Conservation (phyloP, 2,797 vertebrate species). For the Acridotheres tristis region DNA sequence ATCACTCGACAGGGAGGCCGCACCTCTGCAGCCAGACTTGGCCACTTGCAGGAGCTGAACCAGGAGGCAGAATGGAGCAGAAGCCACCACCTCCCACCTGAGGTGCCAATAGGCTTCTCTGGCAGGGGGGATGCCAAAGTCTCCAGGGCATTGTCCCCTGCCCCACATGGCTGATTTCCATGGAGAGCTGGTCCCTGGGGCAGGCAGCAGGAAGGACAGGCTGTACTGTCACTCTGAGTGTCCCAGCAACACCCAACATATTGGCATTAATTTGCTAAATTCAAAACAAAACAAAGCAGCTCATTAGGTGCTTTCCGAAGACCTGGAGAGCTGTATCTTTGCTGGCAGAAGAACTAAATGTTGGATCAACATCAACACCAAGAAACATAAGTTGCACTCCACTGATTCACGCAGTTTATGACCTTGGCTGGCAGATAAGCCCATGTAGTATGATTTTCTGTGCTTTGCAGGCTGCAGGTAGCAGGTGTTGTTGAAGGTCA, state of each 20-base stretch:
- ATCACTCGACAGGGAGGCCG: neutral
- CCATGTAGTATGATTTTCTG: conserved; percentile 69
- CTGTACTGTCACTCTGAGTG: neutral
- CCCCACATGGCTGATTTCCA: rapidly evolving
- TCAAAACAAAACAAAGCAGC: neutral
- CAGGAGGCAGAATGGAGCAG: neutral
- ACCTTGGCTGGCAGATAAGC: conserved; percentile 81
- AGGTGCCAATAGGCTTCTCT: neutral
- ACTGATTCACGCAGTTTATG: conserved; percentile 54
- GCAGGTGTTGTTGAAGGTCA: conserved; percentile 74
- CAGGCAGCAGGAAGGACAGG: conserved; percentile 30
- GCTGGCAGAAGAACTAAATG: neutral
- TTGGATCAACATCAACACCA: conserved; percentile 2
- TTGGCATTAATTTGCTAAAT: conserved; percentile 5
- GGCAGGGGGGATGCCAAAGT: neutral
- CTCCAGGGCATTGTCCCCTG: neutral
- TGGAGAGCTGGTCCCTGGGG: neutral
- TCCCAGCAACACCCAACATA: conserved; percentile 38
- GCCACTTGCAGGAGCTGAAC: neutral
- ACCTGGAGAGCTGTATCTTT: neutral
- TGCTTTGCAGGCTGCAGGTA: conserved; percentile 78
- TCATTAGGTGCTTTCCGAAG: conserved; percentile 21
- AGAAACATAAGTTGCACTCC: conserved; percentile 4
- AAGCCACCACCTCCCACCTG: neutral
- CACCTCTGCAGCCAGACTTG: neutral